Conservation (phyloP, 2,113 vertebrate genomes). For the Larimichthys crocea region DNA sequence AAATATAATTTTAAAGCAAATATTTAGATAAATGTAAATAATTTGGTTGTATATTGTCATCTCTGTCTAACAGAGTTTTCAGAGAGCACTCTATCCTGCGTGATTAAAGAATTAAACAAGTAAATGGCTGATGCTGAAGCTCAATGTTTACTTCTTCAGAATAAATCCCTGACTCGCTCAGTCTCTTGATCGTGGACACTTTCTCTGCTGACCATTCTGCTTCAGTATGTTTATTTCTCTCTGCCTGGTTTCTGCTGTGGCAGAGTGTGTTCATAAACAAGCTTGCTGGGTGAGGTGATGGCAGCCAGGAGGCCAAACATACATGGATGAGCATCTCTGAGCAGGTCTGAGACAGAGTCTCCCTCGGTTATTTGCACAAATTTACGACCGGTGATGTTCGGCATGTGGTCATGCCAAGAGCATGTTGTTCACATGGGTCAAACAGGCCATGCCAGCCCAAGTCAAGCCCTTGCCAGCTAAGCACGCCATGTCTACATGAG, state of each 20-base stretch:
- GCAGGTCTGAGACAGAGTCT: constrained; percentile 17
- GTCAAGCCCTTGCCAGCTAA: constrained; percentile 22
- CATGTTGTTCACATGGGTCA: constrained; percentile 48
- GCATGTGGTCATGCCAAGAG: constrained; percentile 25
- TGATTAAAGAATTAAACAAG: constrained; percentile 22
- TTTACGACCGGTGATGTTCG: constrained; percentile 16
- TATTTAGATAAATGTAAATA: background rate
- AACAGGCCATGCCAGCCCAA: constrained; percentile 10
- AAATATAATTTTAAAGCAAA: constrained; percentile 19
- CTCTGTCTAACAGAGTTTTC: background rate
- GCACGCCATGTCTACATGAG: constrained; percentile 42
- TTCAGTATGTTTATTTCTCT: constrained; percentile 12
- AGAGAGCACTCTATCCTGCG: background rate
- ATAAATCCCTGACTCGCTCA: constrained; percentile 40
- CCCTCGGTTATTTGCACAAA: constrained; percentile 40
- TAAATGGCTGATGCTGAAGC: constrained; percentile 3
- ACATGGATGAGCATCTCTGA: constrained; percentile 2
- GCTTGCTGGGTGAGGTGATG: constrained; percentile 2
- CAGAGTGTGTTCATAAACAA: constrained; percentile 25
- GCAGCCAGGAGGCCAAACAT: constrained; percentile 41
- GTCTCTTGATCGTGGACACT: constrained; percentile 12
- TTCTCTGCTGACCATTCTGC: constrained; percentile 32
- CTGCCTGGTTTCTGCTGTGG: constrained; percentile 33
- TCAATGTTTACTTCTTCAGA: constrained; percentile 30
- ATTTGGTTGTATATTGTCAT: background rate